Base-by-base conservation (phyloP, 2,797 vertebrate species). In the Manis crassicaudata region DNA sequence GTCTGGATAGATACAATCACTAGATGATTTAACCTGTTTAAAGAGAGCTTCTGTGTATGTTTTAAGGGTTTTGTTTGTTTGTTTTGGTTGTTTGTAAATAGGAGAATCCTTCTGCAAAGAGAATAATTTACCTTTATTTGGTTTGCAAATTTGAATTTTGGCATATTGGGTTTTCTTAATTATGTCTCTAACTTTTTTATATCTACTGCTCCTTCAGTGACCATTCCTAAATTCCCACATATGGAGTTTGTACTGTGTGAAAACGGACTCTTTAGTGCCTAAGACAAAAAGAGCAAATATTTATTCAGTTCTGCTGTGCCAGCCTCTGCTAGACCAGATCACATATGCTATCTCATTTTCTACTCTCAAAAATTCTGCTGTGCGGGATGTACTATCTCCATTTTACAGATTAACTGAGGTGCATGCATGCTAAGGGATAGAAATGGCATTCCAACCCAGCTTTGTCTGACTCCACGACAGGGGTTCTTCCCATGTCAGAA, bases 101-200 rank as follows among this genome's bases (percentile, higher is more conserved):
- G 37, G 27, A 91, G 79, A 88, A 60, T 88, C 11, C 72, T 56
- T 80, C 52, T 72, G 8, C 79, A 67, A 91, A 84, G 25, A 80
- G 35, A 35, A 62, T n/a, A 46, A 68, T 83, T 81, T 70, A 63
- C 88, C 23, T 96, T 84, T 62, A 65, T 87, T 32, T 93, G 68
- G 32, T 83, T 92, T 90, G 37, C 85, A 80, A 52, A 75, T 80
- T 52, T 87, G 35, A 27, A 65, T 63, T 89, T 96, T 32, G 67
- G 6, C 88, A 13, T 52, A 25, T 2, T 82, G 46, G 17, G 9
- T 82, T 97, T 93, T 80, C 46, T 85, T 65, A 72, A 77, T 70
- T 81, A 52, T 16, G 16, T 76, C 83, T 83, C 0, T 92, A 68
- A 88, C 88, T 79, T 93, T 35, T 46, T 46, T 46, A 46, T 46